A percentile compares a stretch with the other conserved stretches of the same genome.
These are phyloP conservation scores for Dynastes grantii DNA, from an alignment of 2,888 invertebrate genomes.

Conservation along the genomic window DNA sequence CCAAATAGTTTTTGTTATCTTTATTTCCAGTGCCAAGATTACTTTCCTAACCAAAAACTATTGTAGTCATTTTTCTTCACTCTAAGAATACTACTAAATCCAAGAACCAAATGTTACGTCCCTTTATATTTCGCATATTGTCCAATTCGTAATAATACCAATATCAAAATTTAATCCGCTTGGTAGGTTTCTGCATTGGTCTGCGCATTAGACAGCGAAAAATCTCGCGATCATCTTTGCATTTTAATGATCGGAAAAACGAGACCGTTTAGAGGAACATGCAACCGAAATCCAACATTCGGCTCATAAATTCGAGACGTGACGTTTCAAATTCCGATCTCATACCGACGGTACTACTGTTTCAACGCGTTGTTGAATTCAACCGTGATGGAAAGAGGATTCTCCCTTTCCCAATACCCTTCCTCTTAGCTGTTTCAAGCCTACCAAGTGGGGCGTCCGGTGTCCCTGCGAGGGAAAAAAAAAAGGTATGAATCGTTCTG, in stretches of 20 bases:
- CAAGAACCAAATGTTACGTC: too few relatives aligned
- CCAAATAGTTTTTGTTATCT: too few relatives aligned
- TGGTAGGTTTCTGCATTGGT: background rate
- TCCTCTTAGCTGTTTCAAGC: constrained; percentile 22
- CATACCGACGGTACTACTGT: constrained; percentile 14
- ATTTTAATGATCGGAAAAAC: constrained; percentile 15
- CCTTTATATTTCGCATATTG: too few relatives aligned
- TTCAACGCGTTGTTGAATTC: constrained; percentile 33
- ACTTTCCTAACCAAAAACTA: too few relatives aligned
- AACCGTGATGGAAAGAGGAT: constrained; percentile 10
- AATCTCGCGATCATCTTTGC: background rate
- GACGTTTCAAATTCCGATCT: constrained; percentile 28
- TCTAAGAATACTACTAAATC: too few relatives aligned
- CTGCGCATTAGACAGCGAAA: background rate
- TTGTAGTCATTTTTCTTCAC: too few relatives aligned
- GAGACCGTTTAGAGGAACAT: background rate
- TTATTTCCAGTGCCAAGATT: too few relatives aligned
- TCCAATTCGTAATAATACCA: too few relatives aligned
- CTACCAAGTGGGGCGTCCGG: constrained; percentile 1
- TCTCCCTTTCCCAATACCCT: constrained; percentile 33
- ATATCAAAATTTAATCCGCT: too few relatives aligned
- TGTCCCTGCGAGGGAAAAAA: too few relatives aligned
- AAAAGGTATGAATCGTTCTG: too few relatives aligned
- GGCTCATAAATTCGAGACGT: constrained; percentile 33
- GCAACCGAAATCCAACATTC: constrained; percentile 20